Conservation (phyloP, 2,888 invertebrate genomes). For the Atrina japonica region DNA sequence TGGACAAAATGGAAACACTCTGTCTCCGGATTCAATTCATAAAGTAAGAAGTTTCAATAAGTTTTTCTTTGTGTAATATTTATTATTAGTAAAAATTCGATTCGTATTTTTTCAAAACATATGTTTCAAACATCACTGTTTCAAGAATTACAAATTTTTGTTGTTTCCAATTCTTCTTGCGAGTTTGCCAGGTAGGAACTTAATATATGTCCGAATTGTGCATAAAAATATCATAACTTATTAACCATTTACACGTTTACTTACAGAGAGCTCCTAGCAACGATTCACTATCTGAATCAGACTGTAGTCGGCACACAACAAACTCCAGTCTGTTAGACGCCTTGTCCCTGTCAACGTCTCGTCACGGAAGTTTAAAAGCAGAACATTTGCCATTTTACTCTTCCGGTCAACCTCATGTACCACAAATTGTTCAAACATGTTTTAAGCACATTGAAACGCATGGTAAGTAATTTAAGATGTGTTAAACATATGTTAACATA, state of each 20-base stretch:
- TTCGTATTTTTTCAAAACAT: too few species aligned
- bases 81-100: too few species aligned
- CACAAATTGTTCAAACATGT: conserved; percentile 89
- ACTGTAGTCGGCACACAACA: conserved; percentile 67
- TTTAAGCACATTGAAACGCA: conserved; percentile 90
- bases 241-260: too few species aligned
- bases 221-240: too few species aligned
- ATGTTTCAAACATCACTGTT: too few species aligned
- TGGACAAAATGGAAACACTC: conserved; percentile 52
- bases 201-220: too few species aligned
- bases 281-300: conserved; percentile 76
- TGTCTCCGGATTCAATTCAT: conserved; percentile 51
- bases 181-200: too few species aligned
- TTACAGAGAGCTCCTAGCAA: conserved; percentile 72
- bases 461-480: conserved; percentile 82
- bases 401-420: conserved; percentile 83
- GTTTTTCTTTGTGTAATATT: too few species aligned
- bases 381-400: conserved; percentile 53
- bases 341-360: conserved; percentile 66
- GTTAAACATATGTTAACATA: neutral
- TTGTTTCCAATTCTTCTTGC: too few species aligned
- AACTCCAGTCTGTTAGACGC: conserved; percentile 74
- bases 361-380: conserved; percentile 52
- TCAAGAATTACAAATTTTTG: too few species aligned
- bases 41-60: conserved; percentile 56